These are phyloP conservation scores for Linepithema humile DNA, from an alignment of 1,140 invertebrate genomes.

Conservation along the genomic window DNA sequence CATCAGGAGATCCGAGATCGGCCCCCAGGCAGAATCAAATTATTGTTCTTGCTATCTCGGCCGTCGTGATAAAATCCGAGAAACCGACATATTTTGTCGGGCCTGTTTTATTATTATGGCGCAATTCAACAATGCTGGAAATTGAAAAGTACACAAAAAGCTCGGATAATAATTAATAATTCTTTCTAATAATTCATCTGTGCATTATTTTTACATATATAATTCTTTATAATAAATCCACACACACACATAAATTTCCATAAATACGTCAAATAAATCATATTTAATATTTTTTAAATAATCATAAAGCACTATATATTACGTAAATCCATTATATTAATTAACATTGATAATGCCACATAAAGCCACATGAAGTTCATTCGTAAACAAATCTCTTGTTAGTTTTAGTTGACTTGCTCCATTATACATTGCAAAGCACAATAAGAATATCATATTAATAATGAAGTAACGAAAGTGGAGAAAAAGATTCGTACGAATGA, in stretches of 20 bases:
- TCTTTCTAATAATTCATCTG: not conserved
- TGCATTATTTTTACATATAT: not conserved
- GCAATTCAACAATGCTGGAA: not conserved
- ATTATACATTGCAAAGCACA: not conserved
- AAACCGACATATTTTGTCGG: not conserved
- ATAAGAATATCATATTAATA: slow-evolving; percentile 9
- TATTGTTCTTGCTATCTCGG: slow-evolving; percentile 27
- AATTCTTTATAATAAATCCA: not conserved
- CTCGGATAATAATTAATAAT: not conserved
- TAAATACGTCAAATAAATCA: not conserved
- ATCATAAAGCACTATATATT: not conserved
- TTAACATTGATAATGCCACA: not conserved
- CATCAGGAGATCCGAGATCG: not conserved
- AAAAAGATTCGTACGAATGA: slow-evolving; percentile 37
- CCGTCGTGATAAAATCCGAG: not conserved
- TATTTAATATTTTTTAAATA: not conserved
- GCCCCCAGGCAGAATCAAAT: not conserved
- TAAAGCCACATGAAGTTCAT: not conserved
- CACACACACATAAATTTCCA: not conserved
- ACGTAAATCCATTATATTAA: not conserved
- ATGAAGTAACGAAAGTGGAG: not conserved
- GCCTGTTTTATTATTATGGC: not conserved
- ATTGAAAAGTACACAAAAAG: not conserved
- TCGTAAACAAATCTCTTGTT: not conserved
- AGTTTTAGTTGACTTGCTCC: not conserved